Conservation (phyloP, 2,113 vertebrate species). For the Hippocampus comes region DNA sequence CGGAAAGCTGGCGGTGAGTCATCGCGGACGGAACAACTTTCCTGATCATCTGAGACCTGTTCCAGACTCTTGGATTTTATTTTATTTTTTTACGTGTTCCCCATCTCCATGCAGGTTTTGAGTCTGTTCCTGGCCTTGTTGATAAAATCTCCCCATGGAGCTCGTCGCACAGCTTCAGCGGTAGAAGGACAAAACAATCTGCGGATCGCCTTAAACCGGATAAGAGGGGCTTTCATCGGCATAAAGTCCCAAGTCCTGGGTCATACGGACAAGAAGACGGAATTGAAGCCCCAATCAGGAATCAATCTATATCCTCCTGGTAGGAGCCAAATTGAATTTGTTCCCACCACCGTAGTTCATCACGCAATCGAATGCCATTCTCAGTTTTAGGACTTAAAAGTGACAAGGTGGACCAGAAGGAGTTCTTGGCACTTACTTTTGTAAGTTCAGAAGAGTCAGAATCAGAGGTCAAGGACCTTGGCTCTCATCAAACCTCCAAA, state of each 20-base stretch:
- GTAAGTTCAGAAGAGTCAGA: conserved; percentile 32
- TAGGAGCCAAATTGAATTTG: conserved; percentile 2
- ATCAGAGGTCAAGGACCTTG: conserved; percentile 48
- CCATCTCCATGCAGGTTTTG: conserved; percentile 76
- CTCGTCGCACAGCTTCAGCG: conserved; percentile 79
- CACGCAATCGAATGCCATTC: conserved; percentile 30
- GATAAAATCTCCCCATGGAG: conserved; percentile 91
- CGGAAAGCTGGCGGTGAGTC: conserved; percentile 91
- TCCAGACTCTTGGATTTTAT: neutral
- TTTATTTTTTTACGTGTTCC: neutral
- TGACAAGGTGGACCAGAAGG: conserved; percentile 21
- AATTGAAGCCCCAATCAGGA: conserved; percentile 1
- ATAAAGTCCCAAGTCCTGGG: conserved; percentile 62
- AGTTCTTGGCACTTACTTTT: conserved; percentile 34
- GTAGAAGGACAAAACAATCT: conserved; percentile 93
- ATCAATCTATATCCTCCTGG: conserved; percentile 1
- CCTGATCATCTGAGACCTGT: too few species aligned
- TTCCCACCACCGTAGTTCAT: neutral
- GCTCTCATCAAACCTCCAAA: conserved; percentile 56
- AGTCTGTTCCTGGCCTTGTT: conserved; percentile 94
- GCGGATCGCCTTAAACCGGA: conserved; percentile 86
- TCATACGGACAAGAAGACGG: conserved; percentile 50
- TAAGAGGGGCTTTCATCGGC: conserved; percentile 75
- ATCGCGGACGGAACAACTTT: neutral
- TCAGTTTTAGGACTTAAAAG: neutral